Conservation (phyloP, 2,797 vertebrate genomes). For the Cichlasoma orientale region DNA sequence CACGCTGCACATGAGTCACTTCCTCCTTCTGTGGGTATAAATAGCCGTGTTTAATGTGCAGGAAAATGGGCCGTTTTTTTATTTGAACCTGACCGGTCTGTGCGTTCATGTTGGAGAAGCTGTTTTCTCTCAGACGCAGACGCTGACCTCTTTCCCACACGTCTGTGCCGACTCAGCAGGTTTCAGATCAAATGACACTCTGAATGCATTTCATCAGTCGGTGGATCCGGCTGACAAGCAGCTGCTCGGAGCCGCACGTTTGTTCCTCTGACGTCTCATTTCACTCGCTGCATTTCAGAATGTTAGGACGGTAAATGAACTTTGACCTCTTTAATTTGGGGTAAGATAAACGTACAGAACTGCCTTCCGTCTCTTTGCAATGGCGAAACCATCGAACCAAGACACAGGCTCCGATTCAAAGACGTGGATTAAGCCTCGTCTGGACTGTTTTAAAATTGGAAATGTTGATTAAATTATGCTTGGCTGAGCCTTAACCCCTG, state of each 20-base stretch:
- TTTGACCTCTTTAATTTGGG: not conserved
- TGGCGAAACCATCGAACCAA: too few species aligned
- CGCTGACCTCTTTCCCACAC: not conserved
- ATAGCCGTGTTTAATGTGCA: not conserved
- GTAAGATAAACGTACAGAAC: not conserved
- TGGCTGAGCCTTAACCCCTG: too few species aligned
- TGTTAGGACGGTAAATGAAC: not conserved
- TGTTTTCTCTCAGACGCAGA: not conserved
- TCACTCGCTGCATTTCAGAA: not conserved
- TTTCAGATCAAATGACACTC: not conserved
- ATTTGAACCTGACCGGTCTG: not conserved
- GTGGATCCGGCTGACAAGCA: not conserved
- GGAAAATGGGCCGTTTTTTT: not conserved
- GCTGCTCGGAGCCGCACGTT: not conserved
- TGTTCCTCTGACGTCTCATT: not conserved
- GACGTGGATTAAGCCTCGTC: too few species aligned
- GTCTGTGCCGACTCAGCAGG: conserved; percentile 29
- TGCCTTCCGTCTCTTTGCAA: too few species aligned
- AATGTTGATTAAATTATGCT: too few species aligned
- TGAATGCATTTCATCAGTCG: not conserved
- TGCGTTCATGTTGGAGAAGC: accelerated
- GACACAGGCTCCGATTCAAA: not conserved
- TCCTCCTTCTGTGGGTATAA: conserved; percentile 10
- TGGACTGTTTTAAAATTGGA: too few species aligned
- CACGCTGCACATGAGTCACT: conserved; percentile 43